Base-by-base conservation (phyloP, 2,797 vertebrate genomes). In the Chromobotia macracanthus region DNA sequence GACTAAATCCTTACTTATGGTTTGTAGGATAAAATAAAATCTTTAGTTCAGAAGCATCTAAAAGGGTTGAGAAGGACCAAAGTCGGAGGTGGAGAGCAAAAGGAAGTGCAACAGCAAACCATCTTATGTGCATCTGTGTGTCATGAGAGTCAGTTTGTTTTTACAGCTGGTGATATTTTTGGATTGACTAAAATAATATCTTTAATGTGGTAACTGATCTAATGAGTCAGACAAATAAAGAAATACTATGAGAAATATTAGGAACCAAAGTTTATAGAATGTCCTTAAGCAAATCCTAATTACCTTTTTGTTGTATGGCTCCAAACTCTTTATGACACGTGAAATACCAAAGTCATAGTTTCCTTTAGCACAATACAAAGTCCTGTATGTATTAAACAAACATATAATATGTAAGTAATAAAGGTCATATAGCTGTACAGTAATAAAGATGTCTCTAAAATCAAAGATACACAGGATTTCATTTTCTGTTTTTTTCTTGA, bases 291-390 rank as follows among this genome's bases (percentile, higher is more conserved):
- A 35, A 56, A 79, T 25, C 78, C 41, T 60, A 0, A 84, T 51
- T 70, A 94, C 95, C 94, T 99, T 99, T 85, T 98, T 98, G 83
- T 95, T 96, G 82, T 98, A 98, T 0, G 97, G 97, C 88, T 99
- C 96, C 90, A 99, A 91, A 87, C 97, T 98, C 89, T 98, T 98
- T 87, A 98, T 97, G 77, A 98, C 95, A 11, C 96, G 94, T 35
- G 97, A 96, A 89, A 99, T 97, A 51, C 97, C 97, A 0, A 99
- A 99, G 79, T 98, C 96, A 28, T 97, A 98, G 90, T 98, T 98
- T 28, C 97, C 96, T 64, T 98, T 99, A 50, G 96, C 96, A 25
- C 97, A 99, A 82, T 99, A 99, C 21, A 99, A 92, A 0, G 97
- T 99, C 79, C 95, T 95, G 87, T 38, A n/a, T n/a, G n/a, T n/a